Conservation (phyloP, 2,888 invertebrate species). For the Drosophila fulvimacula region DNA sequence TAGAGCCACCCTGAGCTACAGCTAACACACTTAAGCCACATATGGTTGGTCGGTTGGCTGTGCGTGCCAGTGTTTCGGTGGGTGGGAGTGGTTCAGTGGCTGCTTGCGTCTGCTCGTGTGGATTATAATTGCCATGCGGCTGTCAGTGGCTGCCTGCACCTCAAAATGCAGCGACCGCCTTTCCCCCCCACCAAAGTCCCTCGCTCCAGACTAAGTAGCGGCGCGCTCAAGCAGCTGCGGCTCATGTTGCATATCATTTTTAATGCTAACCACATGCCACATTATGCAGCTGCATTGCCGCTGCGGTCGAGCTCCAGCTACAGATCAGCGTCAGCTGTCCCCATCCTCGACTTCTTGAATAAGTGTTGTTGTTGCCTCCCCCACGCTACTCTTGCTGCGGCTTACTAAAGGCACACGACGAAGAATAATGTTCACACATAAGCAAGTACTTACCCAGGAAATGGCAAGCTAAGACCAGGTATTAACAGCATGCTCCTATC, state of each 20-base stretch:
- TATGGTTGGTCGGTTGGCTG: constrained; percentile 46
- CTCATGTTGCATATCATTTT: constrained; percentile 80
- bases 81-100: constrained; percentile 17
- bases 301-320: constrained; percentile 62
- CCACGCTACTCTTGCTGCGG: constrained; percentile 49
- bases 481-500: constrained; percentile 24
- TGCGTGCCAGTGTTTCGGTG: constrained; percentile 46
- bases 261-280: constrained; percentile 82
- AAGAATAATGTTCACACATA: constrained; percentile 78
- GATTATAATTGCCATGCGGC: constrained; percentile 80
- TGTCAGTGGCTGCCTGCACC: constrained; percentile 74
- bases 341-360: constrained; percentile 19
- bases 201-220: neutral
- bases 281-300: constrained; percentile 77
- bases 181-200: too few species aligned
- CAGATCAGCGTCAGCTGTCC: constrained; percentile 21
- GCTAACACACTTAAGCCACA: constrained; percentile 73
- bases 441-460: constrained; percentile 68
- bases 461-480: constrained; percentile 9
- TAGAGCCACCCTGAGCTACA: constrained; percentile 45
- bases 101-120: constrained; percentile 61
- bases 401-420: constrained; percentile 67
- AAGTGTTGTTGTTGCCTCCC: constrained; percentile 22
- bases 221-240: constrained; percentile 49
- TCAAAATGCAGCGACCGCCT: constrained; percentile 30